Conservation (phyloP, 1,140 invertebrate species). For the Lanistes nyassanus region DNA sequence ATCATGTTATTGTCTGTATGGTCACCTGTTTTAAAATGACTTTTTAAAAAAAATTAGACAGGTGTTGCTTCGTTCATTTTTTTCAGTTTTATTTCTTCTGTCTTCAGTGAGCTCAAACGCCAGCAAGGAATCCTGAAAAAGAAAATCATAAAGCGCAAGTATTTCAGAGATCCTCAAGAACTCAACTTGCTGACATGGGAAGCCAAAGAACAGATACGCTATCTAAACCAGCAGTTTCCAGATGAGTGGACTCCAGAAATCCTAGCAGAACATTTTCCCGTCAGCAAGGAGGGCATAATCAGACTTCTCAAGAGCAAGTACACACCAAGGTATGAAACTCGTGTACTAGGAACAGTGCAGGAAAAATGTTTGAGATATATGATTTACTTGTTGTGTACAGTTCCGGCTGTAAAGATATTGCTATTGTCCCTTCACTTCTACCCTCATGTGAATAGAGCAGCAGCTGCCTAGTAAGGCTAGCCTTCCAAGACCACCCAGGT, state of each 20-base stretch:
- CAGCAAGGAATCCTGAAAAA: slow-evolving; percentile 69
- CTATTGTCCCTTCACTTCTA: no score
- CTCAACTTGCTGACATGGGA: slow-evolving; percentile 83
- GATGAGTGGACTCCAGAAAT: slow-evolving; percentile 79
- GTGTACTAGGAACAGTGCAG: not conserved
- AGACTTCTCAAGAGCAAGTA: slow-evolving; percentile 48
- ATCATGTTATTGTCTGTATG: no score
- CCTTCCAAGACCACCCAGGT: no score
- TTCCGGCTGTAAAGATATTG: no score
- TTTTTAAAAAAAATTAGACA: no score
- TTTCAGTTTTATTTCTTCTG: no score
- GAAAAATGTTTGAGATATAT: no score
- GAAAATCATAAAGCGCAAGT: slow-evolving; percentile 78
- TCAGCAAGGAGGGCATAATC: slow-evolving; percentile 69
- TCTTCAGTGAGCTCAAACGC: slow-evolving; percentile 37
- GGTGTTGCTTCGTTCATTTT: no score
- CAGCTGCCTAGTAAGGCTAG: no score
- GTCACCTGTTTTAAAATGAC: no score
- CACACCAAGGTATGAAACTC: slow-evolving; percentile 23
- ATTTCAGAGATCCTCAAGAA: slow-evolving; percentile 75
- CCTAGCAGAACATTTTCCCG: slow-evolving; percentile 83
- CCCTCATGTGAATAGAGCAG: no score
- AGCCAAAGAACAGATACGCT: slow-evolving; percentile 84
- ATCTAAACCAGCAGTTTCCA: slow-evolving; percentile 75
- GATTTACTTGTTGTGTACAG: no score